Conservation (phyloP, 2,888 invertebrate species). For the Syrphus vitripennis region DNA sequence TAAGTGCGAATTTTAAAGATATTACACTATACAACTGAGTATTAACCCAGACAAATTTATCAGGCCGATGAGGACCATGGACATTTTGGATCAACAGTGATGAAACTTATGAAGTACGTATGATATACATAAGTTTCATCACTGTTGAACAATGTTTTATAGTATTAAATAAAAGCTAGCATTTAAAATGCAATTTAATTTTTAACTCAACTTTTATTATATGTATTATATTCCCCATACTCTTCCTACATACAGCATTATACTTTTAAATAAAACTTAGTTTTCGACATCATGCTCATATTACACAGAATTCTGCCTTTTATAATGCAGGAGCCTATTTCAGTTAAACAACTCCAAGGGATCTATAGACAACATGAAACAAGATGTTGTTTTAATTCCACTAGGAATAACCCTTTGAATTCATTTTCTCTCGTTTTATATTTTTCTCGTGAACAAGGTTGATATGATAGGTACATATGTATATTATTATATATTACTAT, state of each 20-base stretch:
- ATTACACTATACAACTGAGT: too few species aligned
- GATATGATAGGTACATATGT: neutral
- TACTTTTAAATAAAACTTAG: neutral
- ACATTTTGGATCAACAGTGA: too few species aligned
- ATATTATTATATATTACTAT: neutral
- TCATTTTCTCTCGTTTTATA: neutral
- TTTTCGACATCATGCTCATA: neutral
- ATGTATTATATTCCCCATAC: neutral
- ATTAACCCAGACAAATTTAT: too few species aligned
- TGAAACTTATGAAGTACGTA: too few species aligned
- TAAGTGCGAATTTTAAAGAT: too few species aligned
- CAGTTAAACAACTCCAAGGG: neutral
- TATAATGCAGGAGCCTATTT: neutral
- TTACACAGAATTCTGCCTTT: neutral
- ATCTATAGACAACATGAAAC: neutral
- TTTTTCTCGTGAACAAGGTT: neutral
- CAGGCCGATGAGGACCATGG: too few species aligned
- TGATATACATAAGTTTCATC: too few species aligned
- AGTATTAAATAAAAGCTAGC: neutral
- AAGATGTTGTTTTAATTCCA: constrained; percentile 10
- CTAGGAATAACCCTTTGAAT: constrained; percentile 6
- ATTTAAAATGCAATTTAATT: neutral
- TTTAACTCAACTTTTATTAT: neutral
- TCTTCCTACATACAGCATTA: neutral
- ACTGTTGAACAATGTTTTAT: too few species aligned